Evolutionary conservation across 2,797 vertebrate genomes (phyloP).

Genomic region (Esox lucius): DNA sequence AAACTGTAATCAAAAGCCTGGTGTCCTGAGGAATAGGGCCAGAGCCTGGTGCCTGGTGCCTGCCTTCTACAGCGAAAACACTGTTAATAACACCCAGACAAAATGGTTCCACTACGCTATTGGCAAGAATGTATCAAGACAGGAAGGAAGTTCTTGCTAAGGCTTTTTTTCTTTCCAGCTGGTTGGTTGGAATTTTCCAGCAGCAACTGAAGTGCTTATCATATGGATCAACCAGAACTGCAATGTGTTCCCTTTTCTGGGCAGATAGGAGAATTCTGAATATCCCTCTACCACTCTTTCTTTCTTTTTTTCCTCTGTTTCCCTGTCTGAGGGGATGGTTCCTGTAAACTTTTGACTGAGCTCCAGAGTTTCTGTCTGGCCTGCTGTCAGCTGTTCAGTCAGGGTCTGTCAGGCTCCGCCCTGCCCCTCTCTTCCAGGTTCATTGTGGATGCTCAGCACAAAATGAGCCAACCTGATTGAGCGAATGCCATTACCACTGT

Average conservation of each 20-base stretch:
- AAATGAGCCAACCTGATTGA: slow-evolving; percentile 76
- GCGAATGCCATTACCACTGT: slow-evolving; percentile 72
- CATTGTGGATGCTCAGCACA: slow-evolving; percentile 60
- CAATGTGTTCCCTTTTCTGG: not conserved
- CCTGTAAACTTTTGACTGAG: slow-evolving; percentile 31
- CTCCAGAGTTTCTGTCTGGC: slow-evolving; percentile 25
- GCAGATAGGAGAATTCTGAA: slow-evolving; percentile 2
- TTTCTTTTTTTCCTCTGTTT: not conserved
- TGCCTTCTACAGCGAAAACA: slow-evolving; percentile 48
- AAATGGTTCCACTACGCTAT: slow-evolving; percentile 48
- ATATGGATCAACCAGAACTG: not conserved
- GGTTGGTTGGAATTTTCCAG: not conserved
- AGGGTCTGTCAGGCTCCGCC: slow-evolving; percentile 27
- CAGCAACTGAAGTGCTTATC: not conserved
- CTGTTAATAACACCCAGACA: slow-evolving; percentile 44
- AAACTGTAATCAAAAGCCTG: too few species aligned
- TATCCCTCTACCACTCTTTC: slow-evolving; percentile 16
- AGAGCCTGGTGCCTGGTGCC: not conserved
- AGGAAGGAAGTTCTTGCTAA: not conserved
- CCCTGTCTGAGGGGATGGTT: not conserved
- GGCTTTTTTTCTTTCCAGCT: not conserved
- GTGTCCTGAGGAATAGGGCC: too few species aligned
- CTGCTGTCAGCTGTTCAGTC: not conserved
- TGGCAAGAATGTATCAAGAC: slow-evolving; percentile 40
- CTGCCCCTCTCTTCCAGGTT: slow-evolving; percentile 33